Evolutionary conservation across 1,140 invertebrate genomes (phyloP).

Genomic region (Philotrypesis tridentata): DNA sequence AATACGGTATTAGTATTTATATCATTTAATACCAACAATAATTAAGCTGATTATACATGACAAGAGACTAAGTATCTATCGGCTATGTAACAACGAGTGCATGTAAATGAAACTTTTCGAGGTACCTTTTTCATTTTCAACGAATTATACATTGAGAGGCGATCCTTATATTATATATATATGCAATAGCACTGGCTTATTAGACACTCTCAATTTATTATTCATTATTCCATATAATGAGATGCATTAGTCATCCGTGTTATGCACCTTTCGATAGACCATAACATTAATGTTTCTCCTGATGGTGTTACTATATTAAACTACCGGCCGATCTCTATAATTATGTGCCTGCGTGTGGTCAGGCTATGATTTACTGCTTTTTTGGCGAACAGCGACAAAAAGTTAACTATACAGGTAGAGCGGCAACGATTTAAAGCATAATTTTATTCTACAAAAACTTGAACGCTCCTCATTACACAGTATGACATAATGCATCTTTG

Average conservation of each 20-base stretch:
- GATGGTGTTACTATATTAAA: background rate
- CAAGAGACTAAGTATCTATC: background rate
- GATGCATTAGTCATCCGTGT: background rate
- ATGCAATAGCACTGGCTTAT: background rate
- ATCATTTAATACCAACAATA: slow-evolving; percentile 15
- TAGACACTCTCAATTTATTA: background rate
- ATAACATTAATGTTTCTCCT: background rate
- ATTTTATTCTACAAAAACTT: too few species aligned
- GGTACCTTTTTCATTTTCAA: too few species aligned
- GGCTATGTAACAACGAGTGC: too few species aligned
- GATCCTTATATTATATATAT: too few species aligned
- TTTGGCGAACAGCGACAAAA: background rate
- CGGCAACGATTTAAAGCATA: too few species aligned
- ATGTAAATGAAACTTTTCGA: too few species aligned
- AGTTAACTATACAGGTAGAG: background rate
- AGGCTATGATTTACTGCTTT: background rate
- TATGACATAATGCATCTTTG: background rate
- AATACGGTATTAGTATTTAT: slow-evolving; percentile 6
- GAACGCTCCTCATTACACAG: background rate
- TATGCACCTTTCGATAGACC: background rate
- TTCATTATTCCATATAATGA: background rate
- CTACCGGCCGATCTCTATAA: background rate
- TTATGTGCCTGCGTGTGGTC: background rate
- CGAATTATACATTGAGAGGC: too few species aligned
- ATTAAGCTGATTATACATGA: background rate